Percentiles rank a stretch among this genome's conserved stretches.
These are phyloP conservation scores for Apamea monoglypha DNA, from an alignment of 2,888 invertebrate species.

Conservation along the genomic window DNA sequence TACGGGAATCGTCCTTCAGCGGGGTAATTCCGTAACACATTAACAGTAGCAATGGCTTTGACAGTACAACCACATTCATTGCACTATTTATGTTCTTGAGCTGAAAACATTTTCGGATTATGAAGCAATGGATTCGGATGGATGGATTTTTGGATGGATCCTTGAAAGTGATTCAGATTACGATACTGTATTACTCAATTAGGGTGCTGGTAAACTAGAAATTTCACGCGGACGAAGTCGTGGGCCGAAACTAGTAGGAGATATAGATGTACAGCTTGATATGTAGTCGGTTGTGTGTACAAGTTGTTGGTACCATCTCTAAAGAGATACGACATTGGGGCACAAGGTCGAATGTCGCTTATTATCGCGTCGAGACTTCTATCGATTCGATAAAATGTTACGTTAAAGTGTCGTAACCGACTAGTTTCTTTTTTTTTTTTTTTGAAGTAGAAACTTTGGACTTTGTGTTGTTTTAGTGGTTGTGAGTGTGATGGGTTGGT, in stretches of 20 bases:
- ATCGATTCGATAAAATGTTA: conserved; percentile 4
- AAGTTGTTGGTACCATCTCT: conserved; percentile 8
- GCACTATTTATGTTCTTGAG: too few species aligned
- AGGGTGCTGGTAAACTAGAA: too few species aligned
- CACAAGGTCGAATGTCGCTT: conserved; percentile 5
- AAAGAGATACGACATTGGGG: background rate
- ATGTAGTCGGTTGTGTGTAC: background rate
- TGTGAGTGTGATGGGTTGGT: background rate
- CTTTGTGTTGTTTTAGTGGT: background rate
- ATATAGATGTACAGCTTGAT: background rate
- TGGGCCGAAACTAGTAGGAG: too few species aligned
- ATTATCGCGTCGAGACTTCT: background rate
- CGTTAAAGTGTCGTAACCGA: background rate
- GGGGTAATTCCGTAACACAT: too few species aligned
- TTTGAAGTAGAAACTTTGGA: background rate
- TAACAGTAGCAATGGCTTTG: too few species aligned
- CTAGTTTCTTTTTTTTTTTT: background rate
- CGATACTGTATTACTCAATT: too few species aligned
- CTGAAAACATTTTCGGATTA: too few species aligned
- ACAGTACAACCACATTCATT: too few species aligned
- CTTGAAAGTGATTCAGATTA: too few species aligned
- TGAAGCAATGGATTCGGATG: too few species aligned
- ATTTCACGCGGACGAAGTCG: background rate
- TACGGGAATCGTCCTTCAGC: too few species aligned
- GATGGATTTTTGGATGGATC: too few species aligned